A percentile compares a stretch with the other conserved stretches of the same genome.
These are phyloP conservation scores for Forficula auricularia DNA, from an alignment of 1,140 invertebrate genomes.

Conservation along the genomic window DNA sequence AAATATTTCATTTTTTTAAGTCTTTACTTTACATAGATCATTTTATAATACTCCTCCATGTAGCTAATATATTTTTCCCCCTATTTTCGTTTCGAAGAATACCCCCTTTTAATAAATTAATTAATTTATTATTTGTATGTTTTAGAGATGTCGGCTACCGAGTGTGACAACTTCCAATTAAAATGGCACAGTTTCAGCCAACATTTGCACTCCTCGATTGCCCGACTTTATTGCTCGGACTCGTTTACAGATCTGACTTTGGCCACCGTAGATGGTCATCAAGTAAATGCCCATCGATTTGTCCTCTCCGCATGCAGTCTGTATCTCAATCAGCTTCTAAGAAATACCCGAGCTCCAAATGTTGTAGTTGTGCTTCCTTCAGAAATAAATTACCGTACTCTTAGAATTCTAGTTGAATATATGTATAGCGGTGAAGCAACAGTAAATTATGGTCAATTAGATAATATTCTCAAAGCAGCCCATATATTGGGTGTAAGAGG, in stretches of 20 bases:
- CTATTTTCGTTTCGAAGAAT: background rate
- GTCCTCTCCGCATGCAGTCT: slow-evolving; percentile 62
- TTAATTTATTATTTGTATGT: background rate
- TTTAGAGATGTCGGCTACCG: background rate
- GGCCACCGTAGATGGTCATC: slow-evolving; percentile 57
- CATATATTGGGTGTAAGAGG: slow-evolving; percentile 60
- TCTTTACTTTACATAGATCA: slow-evolving; percentile 7
- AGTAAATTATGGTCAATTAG: slow-evolving; percentile 63
- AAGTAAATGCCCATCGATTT: slow-evolving; percentile 70
- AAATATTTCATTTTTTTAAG: background rate
- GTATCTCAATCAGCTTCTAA: slow-evolving; percentile 37
- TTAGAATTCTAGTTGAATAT: slow-evolving; percentile 66
- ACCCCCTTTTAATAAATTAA: background rate
- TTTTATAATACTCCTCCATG: slow-evolving; percentile 1
- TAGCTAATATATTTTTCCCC: background rate
- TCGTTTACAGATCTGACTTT: slow-evolving; percentile 70
- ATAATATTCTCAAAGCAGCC: slow-evolving; percentile 57
- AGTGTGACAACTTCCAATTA: slow-evolving; percentile 58
- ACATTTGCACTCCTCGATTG: slow-evolving; percentile 61
- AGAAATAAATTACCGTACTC: slow-evolving; percentile 55
- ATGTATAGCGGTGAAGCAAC: slow-evolving; percentile 75
- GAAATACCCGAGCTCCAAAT: slow-evolving; percentile 25
- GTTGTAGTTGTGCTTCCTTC: slow-evolving; percentile 61
- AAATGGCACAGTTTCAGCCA: slow-evolving; percentile 71
- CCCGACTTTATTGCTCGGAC: slow-evolving; percentile 55